Evolutionary conservation across 1,140 invertebrate genomes (phyloP), one percentile per base, ranked within the genome.

Genomic region (Cotesia typhae): DNA sequence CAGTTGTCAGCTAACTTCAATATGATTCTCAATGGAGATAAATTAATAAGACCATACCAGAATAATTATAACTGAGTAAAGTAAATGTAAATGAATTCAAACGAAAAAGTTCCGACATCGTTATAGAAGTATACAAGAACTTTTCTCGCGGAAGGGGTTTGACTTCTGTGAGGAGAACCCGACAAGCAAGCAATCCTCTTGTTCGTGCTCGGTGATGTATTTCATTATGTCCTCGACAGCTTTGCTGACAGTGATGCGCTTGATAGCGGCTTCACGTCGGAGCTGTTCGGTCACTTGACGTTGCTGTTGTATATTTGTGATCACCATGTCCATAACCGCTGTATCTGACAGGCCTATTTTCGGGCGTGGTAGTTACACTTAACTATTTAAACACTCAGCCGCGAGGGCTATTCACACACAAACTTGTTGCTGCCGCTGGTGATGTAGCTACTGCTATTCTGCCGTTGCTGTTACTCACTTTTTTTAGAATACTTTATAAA

Each of bases 101-200:
- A 52, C 28, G 17, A 7, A 67, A 17, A 20, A 55, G 2, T 47
- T 47, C 20, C 70, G 57, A 65, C 57, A 71, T 74, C 63, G 72
- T 73, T 93, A 97, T 75, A 97, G 89, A 80, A 97, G 88, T 70
- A 90, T 90, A 88, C 96, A 98, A 59, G 94, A 94, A 78, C 94
- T 96, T 87, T 98, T 98, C 87, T 99, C 97, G 80, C 96, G 92
- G 90, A 98, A 99, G 38, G 97, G 97, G 89, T 99, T 99, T 6
- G 97, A 95, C 85, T 97, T 97, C 84, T 98, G 96, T 73, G 94
- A 96, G 69, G 95, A 94, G 87, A 99, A 98, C 3, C 96, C 97
- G 79, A 96, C 93, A 70, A 98, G 90, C n/a, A 98, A 91, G 81
- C 94, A 97, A 88, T 99, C 97, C 82, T 98, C 96, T 79, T 95